These are phyloP conservation scores for Ploceus nigricollis DNA, from an alignment of 2,113 vertebrate species.

Conservation along the genomic window DNA sequence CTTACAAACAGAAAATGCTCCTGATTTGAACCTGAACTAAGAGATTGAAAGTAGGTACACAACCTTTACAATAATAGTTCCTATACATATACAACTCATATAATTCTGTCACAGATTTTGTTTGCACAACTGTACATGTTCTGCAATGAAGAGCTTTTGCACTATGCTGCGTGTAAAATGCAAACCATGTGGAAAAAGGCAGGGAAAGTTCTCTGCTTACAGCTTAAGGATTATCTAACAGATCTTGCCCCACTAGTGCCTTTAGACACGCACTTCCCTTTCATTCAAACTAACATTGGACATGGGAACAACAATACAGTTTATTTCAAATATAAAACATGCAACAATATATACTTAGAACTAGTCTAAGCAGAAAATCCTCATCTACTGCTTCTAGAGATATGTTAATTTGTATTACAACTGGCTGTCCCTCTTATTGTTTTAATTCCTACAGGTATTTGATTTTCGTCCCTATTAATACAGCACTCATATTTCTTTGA, in stretches of 20 bases:
- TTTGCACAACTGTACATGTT: neutral
- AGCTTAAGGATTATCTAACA: neutral
- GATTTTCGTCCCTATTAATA: neutral
- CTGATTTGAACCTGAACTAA: neutral
- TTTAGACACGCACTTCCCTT: neutral
- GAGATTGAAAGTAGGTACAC: neutral
- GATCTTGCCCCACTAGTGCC: neutral
- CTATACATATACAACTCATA: accelerated
- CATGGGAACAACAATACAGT: neutral
- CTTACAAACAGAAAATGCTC: neutral
- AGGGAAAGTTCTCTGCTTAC: neutral
- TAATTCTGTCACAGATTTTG: neutral
- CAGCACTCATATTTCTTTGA: neutral
- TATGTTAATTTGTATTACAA: neutral
- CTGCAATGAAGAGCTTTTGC: neutral
- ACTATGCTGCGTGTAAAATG: neutral
- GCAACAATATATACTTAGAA: neutral
- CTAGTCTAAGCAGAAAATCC: neutral
- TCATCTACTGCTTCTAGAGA: neutral
- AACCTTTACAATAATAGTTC: neutral
- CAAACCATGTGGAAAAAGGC: neutral
- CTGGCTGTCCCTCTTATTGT: neutral
- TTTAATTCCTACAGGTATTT: neutral
- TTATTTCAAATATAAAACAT: neutral
- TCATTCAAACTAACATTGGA: neutral